Percentiles rank a stretch among this genome's conserved stretches.
Evolutionary conservation across 2,888 invertebrate genomes (phyloP).

Genomic region (Gasteruption jaculator): DNA sequence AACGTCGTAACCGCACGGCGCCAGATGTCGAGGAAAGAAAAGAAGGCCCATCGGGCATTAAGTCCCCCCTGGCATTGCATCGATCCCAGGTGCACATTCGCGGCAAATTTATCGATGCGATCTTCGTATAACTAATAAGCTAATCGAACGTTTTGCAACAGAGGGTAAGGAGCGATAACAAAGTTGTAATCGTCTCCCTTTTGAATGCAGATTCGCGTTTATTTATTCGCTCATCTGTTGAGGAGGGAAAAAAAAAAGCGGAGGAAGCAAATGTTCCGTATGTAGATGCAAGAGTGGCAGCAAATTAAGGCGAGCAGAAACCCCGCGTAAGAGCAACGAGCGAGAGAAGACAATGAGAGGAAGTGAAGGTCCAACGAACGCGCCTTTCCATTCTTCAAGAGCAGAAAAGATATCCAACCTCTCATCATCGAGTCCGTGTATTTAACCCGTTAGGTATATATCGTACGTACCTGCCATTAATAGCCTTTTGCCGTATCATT

Average conservation of each 20-base stretch:
- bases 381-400: slow-evolving; percentile 35
- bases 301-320: slow-evolving; percentile 29
- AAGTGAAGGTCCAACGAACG: slow-evolving; percentile 50
- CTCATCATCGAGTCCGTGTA: slow-evolving; percentile 33
- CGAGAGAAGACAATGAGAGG: slow-evolving; percentile 50
- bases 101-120: not conserved
- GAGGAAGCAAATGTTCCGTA: no score
- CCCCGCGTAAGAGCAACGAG: no score
- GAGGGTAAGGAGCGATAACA: no score
- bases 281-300: no score
- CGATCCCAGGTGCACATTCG: not conserved
- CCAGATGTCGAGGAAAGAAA: slow-evolving; percentile 42
- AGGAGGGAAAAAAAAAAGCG: no score
- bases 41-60: slow-evolving; percentile 7
- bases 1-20: slow-evolving; percentile 44
- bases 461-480: no score
- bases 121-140: slow-evolving; percentile 33
- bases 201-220: not conserved
- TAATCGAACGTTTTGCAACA: slow-evolving; percentile 41
- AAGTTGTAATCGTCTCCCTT: slow-evolving; percentile 17
- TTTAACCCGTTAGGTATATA: slow-evolving; percentile 32
- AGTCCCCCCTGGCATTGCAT: not conserved
- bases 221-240: no score
- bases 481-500: no score
- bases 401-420: slow-evolving; percentile 23